Conservation (phyloP, 64 coral and sea anemone genomes). For the Catalaphyllia jardinei region DNA sequence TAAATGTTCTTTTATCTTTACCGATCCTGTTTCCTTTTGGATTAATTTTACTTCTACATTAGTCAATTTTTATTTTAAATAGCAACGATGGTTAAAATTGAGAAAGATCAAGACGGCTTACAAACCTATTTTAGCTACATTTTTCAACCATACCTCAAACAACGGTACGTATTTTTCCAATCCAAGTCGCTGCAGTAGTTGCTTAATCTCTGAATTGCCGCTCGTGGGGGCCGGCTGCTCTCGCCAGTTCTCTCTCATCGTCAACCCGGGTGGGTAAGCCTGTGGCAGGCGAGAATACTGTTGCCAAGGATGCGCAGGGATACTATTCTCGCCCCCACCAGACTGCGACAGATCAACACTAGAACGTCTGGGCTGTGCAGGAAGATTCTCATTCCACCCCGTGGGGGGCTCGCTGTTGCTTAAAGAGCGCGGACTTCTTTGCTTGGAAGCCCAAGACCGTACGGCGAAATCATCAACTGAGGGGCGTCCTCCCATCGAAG, state of each 20-base stretch:
- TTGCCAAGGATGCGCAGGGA: conserved; percentile 52
- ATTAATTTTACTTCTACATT: too few relatives aligned
- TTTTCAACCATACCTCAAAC: conserved; percentile 71
- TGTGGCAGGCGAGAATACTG: conserved; percentile 49
- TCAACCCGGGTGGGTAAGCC: conserved; percentile 52
- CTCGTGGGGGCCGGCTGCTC: conserved; percentile 20
- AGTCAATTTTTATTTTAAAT: too few relatives aligned
- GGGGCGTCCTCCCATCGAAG: conserved; percentile 57
- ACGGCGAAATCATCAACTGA: conserved; percentile 76
- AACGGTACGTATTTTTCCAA: conserved; percentile 84
- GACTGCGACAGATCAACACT: conserved; percentile 55
- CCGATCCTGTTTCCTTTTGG: too few relatives aligned
- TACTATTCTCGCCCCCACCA: background rate
- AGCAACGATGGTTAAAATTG: background rate
- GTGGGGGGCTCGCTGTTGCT: conserved; percentile 67
- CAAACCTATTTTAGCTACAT: too few relatives aligned
- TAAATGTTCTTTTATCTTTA: too few relatives aligned
- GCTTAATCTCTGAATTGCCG: conserved; percentile 47
- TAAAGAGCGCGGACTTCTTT: conserved; percentile 82
- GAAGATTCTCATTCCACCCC: conserved; percentile 55
- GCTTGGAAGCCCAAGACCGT: conserved; percentile 76
- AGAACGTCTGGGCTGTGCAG: conserved; percentile 32
- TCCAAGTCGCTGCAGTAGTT: conserved; percentile 60
- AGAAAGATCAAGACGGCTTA: background rate
- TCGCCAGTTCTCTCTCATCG: conserved; percentile 56